A percentile compares a stretch with the other conserved stretches of the same genome.
Conservation (phyloP, 2,888 invertebrate species). For the Deroplatys truncata region DNA sequence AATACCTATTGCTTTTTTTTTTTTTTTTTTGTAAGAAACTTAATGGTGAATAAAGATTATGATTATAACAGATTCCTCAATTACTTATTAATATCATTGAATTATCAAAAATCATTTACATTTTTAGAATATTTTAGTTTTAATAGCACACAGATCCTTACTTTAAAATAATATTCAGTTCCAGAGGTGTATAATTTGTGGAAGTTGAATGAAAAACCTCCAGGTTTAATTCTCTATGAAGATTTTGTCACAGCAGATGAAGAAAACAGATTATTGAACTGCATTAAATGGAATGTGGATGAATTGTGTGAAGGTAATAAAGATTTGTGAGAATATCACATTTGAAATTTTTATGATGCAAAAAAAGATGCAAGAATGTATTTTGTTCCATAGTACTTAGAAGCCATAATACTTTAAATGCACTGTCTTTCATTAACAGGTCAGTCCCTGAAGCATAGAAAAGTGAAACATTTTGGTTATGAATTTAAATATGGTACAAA, state of each 20-base stretch:
- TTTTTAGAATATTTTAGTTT: too few species aligned
- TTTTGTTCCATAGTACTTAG: background rate
- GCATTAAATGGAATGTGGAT: slow-evolving; percentile 51
- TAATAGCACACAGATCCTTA: background rate
- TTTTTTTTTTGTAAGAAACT: too few species aligned
- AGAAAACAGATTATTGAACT: slow-evolving; percentile 57
- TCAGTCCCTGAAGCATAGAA: slow-evolving; percentile 65
- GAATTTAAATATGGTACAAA: slow-evolving; percentile 87
- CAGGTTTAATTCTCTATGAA: slow-evolving; percentile 64
- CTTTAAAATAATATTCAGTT: slow-evolving; percentile 39
- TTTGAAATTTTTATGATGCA: too few species aligned
- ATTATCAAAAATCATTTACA: too few species aligned
- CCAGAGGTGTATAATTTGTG: slow-evolving; percentile 37
- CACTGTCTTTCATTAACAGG: background rate
- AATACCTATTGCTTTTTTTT: too few species aligned
- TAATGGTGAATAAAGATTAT: too few species aligned
- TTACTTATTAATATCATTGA: too few species aligned
- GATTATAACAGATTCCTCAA: too few species aligned
- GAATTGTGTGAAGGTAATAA: background rate
- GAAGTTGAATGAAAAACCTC: slow-evolving; percentile 45
- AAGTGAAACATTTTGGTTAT: slow-evolving; percentile 87
- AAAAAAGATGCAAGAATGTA: background rate
- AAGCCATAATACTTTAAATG: background rate
- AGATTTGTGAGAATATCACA: too few species aligned
- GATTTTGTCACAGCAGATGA: slow-evolving; percentile 69